Conservation (phyloP, 2,888 invertebrate genomes). For the Tachina fera region DNA sequence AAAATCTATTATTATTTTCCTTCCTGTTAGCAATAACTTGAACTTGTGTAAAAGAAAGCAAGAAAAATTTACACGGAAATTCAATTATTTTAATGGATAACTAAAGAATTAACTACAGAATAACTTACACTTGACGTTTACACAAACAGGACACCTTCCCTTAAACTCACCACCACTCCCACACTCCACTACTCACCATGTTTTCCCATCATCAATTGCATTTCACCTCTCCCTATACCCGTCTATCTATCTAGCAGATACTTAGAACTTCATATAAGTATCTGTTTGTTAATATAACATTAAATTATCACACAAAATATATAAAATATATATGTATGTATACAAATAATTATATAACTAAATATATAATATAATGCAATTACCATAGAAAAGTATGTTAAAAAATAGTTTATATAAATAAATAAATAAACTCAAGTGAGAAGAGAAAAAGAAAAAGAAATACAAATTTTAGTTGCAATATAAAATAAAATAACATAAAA, state of each 20-base stretch:
- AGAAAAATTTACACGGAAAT: slow-evolving; percentile 26
- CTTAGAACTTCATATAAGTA: slow-evolving; percentile 2
- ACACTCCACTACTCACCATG: background rate
- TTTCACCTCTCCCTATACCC: background rate
- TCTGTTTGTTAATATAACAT: slow-evolving; percentile 64
- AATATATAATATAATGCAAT: slow-evolving; percentile 56
- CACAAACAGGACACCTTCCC: background rate
- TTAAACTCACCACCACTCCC: background rate
- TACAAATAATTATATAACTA: slow-evolving; percentile 54
- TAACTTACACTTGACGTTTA: slow-evolving; percentile 19
- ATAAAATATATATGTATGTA: slow-evolving; percentile 47
- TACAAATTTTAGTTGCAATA: slow-evolving; percentile 74
- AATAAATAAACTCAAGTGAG: slow-evolving; percentile 60
- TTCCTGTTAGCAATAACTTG: slow-evolving; percentile 25
- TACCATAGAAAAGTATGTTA: slow-evolving; percentile 58
- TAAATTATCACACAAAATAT: slow-evolving; percentile 48
- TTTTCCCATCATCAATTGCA: background rate
- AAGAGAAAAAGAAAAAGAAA: slow-evolving; percentile 39
- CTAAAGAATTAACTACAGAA: slow-evolving; percentile 9
- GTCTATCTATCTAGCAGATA: slow-evolving; percentile 53
- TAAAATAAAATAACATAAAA: slow-evolving; percentile 52
- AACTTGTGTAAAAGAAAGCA: slow-evolving; percentile 12
- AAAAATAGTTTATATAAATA: slow-evolving; percentile 26
- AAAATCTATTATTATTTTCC: slow-evolving; percentile 50
- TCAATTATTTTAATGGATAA: slow-evolving; percentile 24